These are phyloP conservation scores for Meandrusa payeni DNA, from an alignment of 2,888 invertebrate species.

Conservation along the genomic window DNA sequence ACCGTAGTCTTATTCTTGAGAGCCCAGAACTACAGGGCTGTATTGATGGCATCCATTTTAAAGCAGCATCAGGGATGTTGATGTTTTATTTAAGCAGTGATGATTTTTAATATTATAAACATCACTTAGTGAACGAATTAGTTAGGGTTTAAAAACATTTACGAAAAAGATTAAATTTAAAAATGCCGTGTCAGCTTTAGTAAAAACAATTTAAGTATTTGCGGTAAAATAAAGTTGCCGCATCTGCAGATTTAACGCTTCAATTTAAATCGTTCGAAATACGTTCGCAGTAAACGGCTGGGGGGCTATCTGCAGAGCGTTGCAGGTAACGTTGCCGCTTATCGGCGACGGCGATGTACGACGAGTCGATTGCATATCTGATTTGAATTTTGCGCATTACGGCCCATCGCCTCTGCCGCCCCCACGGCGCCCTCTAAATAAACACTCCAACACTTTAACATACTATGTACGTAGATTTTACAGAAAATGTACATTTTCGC, in stretches of 20 bases:
- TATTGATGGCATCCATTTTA: too few relatives aligned
- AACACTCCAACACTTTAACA: conserved; percentile 63
- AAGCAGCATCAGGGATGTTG: too few relatives aligned
- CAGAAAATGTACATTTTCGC: conserved; percentile 52
- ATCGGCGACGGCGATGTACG: conserved; percentile 43
- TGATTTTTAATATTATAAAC: too few relatives aligned
- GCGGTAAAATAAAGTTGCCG: conserved; percentile 29
- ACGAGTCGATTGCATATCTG: conserved; percentile 66
- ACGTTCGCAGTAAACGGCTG: conserved; percentile 44
- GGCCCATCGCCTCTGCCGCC: conserved; percentile 44
- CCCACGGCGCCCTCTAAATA: conserved; percentile 48
- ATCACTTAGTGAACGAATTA: neutral
- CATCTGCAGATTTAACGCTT: conserved; percentile 45
- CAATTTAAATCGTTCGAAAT: conserved; percentile 43
- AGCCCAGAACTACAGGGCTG: too few relatives aligned
- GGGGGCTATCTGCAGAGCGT: conserved; percentile 45
- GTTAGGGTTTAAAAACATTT: neutral
- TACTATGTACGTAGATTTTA: conserved; percentile 57
- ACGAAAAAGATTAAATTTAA: conserved; percentile 1
- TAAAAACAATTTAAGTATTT: conserved; percentile 29
- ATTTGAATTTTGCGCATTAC: conserved; percentile 74
- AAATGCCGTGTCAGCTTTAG: conserved; percentile 3
- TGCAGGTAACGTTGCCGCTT: conserved; percentile 49
- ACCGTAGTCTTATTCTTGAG: too few relatives aligned
- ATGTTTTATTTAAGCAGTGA: too few relatives aligned